A percentile compares a stretch with the other conserved stretches of the same genome.
Conservation (phyloP, 2,113 vertebrate species). For the Rostratula benghalensis region DNA sequence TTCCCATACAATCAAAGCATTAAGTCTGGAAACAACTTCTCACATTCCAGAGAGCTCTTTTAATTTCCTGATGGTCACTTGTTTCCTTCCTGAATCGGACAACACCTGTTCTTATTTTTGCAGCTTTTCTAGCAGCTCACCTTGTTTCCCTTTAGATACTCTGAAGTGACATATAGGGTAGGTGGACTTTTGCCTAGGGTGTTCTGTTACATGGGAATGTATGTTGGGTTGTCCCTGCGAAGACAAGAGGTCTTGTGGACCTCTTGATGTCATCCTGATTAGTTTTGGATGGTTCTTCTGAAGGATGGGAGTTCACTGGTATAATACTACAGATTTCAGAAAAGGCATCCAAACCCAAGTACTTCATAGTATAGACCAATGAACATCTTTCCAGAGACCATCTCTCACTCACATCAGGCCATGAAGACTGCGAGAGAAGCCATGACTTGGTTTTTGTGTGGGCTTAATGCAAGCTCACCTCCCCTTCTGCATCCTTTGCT, state of each 20-base stretch:
- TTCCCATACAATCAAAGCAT: not conserved
- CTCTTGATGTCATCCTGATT: not conserved
- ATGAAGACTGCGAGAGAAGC: not conserved
- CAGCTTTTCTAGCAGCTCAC: not conserved
- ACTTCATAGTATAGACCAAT: not conserved
- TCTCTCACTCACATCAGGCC: not conserved
- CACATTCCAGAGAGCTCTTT: not conserved
- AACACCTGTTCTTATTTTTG: not conserved
- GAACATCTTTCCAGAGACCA: too few species aligned
- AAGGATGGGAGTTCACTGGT: not conserved
- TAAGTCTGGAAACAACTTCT: not conserved
- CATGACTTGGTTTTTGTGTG: not conserved
- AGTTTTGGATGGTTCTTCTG: not conserved
- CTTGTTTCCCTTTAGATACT: not conserved
- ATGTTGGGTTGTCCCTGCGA: not conserved
- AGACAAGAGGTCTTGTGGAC: not conserved
- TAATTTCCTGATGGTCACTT: not conserved
- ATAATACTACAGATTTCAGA: not conserved
- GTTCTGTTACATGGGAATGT: not conserved
- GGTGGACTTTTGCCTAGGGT: not conserved
- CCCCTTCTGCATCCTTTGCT: not conserved
- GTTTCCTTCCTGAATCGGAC: not conserved
- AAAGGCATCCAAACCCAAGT: not conserved
- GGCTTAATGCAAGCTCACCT: not conserved
- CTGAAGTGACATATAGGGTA: fast-evolving